Percentiles rank a stretch among this genome's conserved stretches.
These are phyloP conservation scores for Chaenogobius annularis DNA, from an alignment of 2,113 vertebrate genomes.

Conservation along the genomic window DNA sequence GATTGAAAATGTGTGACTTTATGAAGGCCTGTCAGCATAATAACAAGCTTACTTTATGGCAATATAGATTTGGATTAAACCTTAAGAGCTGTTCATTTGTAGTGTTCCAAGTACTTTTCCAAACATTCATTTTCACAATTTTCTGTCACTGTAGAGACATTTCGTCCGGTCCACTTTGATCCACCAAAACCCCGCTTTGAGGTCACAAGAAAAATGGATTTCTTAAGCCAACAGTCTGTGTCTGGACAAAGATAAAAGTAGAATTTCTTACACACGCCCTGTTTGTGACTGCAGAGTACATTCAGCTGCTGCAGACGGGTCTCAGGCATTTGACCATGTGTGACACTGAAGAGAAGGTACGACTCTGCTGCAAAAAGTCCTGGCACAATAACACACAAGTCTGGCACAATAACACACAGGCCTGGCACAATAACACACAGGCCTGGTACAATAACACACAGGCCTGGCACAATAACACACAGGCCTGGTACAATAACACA, in stretches of 20 bases:
- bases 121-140: constrained; percentile 38
- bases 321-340: constrained; percentile 22
- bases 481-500: no score
- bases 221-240: constrained; percentile 33
- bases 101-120: constrained; percentile 4
- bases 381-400: no score
- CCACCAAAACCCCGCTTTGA: constrained; percentile 28
- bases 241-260: constrained; percentile 40
- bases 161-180: constrained; percentile 34
- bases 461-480: no score
- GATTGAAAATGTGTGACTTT: constrained; percentile 22
- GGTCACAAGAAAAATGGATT: constrained; percentile 38
- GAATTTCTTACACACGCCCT: constrained; percentile 45
- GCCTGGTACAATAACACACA: no score
- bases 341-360: constrained; percentile 10
- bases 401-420: no score
- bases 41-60: background rate
- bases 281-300: constrained; percentile 59
- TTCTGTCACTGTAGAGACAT: constrained; percentile 14
- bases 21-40: background rate
- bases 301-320: constrained; percentile 52
- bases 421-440: no score
- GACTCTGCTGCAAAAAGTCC: background rate
- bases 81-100: background rate
- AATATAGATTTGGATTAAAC: background rate